Evolutionary conservation across 2,888 invertebrate species (phyloP), one percentile per base, ranked within the genome.

Genomic region (Ernsta delagoae): DNA sequence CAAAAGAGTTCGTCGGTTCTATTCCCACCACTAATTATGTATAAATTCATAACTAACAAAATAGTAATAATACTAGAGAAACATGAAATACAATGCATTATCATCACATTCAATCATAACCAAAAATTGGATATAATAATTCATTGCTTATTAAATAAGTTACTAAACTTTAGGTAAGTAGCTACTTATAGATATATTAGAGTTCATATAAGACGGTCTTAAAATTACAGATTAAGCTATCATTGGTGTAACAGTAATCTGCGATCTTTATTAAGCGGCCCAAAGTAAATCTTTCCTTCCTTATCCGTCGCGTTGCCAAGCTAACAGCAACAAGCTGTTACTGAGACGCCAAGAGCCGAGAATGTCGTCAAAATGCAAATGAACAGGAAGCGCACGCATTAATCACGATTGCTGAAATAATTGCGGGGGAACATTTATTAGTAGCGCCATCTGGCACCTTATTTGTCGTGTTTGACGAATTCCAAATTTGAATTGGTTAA

Each of bases 311-410:
- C 50, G 16, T 50, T 16, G 7, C 7, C 3, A 50, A 50, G 12
- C 16, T 50, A 50, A 50, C 50, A 50, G 50, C 56, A 45, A 48
- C 67, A 62, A 67, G 61, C 61, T 68, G 67, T 61, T 67, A 67
- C 67, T 7, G 8, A 39, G 34, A 57, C 36, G n/a, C n/a, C n/a
- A n/a, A n/a, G n/a, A n/a, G 31, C 34, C 16, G 31, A 34, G 34
- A 68, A 24, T 48, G 67, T 57, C 61, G 56, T 62, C 54, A 68
- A 67, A 68, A 68, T 68, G 67, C 61, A 62, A 68, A 68, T 68
- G 61, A 68, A 53, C 31, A n/a, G n/a, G 64, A 56, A 62, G 62
- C 67, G 67, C 61, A 68, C 61, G 67, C 54, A 61, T 62, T 68
- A 48, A 62, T 68, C 48, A 45, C 56, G 67, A 68, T 68, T 62